Base-by-base conservation (phyloP, 2,888 invertebrate genomes). In the Diabrotica balteata region DNA sequence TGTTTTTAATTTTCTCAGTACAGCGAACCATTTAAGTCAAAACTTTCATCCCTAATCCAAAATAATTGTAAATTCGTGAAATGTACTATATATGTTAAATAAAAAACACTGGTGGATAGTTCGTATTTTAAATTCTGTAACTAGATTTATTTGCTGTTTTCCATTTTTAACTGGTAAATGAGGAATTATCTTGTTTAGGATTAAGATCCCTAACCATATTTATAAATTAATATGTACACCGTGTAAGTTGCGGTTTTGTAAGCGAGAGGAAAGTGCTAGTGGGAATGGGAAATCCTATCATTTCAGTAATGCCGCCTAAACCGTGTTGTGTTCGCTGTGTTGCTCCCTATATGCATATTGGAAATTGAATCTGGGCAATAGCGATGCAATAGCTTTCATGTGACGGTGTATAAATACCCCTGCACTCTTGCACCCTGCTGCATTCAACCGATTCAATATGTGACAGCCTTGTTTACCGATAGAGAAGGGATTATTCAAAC, bases 331-430 rank as follows among this genome's bases (percentile, higher is more conserved):
- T 75, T 72, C 76, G 76, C 71, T 71, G 72, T 72, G 72, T 74
- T 64, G 72, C 75, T 75, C 79, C 77, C 77, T 80, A 75, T 80
- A 80, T 82, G 81, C 82, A 83, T 81, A 83, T 82, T 83, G 83
- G 82, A 83, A 83, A 83, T 83, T 83, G 83, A 83, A 83, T 83
- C 83, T 80, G 79, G 81, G 80, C 82, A 82, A 82, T 82, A 80
- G 77, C 80, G 77, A 75, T 75, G 78, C 79, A 80, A 81, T 80
- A 77, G 80, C 78, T 77, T 79, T 80, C 79, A 78, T 80, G 80
- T 80, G 81, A 80, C 81, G 81, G 81, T 81, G 80, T 81, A 81
- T 80, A 82, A 76, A 75, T 76, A 75, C 75, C 64, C 64, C 64
- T 74, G 70, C 74, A 73, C 75, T 64, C 65, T 69, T 70, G 72